Evolutionary conservation across 2,797 vertebrate genomes (phyloP).

Genomic region (Somateria mollissima): DNA sequence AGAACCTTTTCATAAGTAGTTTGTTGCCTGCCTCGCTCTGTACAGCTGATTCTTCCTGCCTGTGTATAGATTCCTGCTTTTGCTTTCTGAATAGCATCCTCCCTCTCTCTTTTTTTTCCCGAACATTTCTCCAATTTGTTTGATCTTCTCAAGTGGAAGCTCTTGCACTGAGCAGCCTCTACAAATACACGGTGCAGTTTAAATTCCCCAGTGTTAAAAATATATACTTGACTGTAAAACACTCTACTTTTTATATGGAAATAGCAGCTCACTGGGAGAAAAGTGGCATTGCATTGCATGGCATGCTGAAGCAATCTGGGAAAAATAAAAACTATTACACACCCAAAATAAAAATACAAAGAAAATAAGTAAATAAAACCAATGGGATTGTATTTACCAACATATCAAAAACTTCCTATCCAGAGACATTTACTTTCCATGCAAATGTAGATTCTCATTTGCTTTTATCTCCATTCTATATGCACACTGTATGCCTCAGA

Average conservation of each 20-base stretch:
- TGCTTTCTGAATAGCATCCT: constrained; percentile 39
- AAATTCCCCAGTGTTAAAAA: constrained; percentile 67
- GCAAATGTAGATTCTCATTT: constrained; percentile 32
- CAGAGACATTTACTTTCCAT: constrained; percentile 30
- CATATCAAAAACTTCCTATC: constrained; percentile 18
- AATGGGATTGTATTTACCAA: constrained; percentile 49
- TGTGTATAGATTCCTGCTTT: constrained; percentile 6
- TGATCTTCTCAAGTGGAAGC: constrained; percentile 66
- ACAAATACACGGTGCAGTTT: constrained; percentile 36
- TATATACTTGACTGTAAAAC: constrained; percentile 64
- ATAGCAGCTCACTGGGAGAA: constrained; percentile 60
- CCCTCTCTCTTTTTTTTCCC: not conserved
- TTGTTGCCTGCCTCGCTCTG: not conserved
- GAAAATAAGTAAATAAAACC: constrained; percentile 1
- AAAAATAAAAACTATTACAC: constrained; percentile 22
- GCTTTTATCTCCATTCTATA: constrained; percentile 50
- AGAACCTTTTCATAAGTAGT: not conserved
- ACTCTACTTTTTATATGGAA: constrained; percentile 68
- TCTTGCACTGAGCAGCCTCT: constrained; percentile 54
- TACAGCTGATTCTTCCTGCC: not conserved
- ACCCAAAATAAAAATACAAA: constrained; percentile 12
- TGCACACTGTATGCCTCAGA: constrained; percentile 12
- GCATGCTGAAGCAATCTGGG: constrained; percentile 27
- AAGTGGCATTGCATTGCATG: constrained; percentile 17
- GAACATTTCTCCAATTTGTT: constrained; percentile 61